Evolutionary conservation across 1,140 invertebrate genomes (phyloP), one percentile per base, ranked within the genome.

Genomic region (Drosophila sucinea): DNA sequence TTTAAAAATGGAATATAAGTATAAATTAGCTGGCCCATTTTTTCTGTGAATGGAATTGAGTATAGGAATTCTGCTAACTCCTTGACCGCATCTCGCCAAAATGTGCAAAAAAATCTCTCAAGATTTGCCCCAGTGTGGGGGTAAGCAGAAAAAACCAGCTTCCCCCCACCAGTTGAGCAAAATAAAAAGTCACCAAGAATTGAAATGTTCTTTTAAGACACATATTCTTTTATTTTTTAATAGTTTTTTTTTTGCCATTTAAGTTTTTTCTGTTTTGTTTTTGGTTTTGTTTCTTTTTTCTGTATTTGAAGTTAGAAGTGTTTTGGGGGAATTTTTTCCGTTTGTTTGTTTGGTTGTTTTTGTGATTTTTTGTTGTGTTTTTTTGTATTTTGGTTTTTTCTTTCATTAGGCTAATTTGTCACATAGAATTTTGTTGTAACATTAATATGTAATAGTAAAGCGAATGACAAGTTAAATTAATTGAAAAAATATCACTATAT

Each of bases 141-240:
- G 3, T 51, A 27, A 27, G n/a, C 6, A 4, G 1, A 25, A 8
- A 51, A 51, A 51, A 51, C 44, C 44, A 51, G 44, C 23, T 47
- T 25, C n/a, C 30, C 60, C 60, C 62, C 71, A 63, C 54, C 73
- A 58, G 23, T 2, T 5, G 2, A 51, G 7, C 23, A 27, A 51
- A 73, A 69, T 71, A 77, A 89, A 83, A 87, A 83, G 61, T 72
- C 84, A 70, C 32, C 44, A 70, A 17, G 71, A 77, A 74, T 81
- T 81, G 78, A 81, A 58, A 25, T 67, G 56, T 89, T 73, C 47
- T 89, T 83, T 89, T 81, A 89, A 89, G 81, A 89, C 84, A 89
- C 84, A 89, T 89, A 89, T 89, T 89, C 84, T 81, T 89, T 89
- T 90, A 89, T 89, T 89, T 89, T 89, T 89, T 61, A 90, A 89